Percentiles rank a stretch among this genome's conserved stretches.
Conservation (phyloP, 1,140 invertebrate species). For the Danaus melanippus region DNA sequence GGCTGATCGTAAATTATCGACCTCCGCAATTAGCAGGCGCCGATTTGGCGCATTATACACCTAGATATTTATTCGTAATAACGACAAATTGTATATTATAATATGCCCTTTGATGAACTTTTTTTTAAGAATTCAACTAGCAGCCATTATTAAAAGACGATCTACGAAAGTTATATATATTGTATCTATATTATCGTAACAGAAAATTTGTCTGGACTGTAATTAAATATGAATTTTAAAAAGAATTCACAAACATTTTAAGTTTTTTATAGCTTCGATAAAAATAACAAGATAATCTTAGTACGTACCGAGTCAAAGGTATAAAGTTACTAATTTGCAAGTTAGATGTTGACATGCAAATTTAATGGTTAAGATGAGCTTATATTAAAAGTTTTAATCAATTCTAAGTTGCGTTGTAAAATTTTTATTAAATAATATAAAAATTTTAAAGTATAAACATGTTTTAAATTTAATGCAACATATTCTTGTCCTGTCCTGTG, state of each 20-base stretch:
- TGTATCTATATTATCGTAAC: too few relatives aligned
- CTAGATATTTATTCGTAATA: not conserved
- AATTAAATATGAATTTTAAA: too few relatives aligned
- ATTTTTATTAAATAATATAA: constrained; percentile 38
- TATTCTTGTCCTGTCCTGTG: constrained; percentile 17
- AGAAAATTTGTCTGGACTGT: too few relatives aligned
- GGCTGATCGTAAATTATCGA: constrained; percentile 59
- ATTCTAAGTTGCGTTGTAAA: constrained; percentile 33
- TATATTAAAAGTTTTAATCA: constrained; percentile 38
- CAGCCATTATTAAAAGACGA: too few relatives aligned
- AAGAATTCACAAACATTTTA: too few relatives aligned
- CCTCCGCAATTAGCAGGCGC: constrained; percentile 67
- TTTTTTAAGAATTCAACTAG: constrained; percentile 8
- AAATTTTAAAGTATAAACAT: constrained; percentile 25
- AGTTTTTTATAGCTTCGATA: too few relatives aligned
- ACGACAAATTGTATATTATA: constrained; percentile 1
- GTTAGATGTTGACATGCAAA: constrained; percentile 43
- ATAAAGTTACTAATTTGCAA: constrained; percentile 45
- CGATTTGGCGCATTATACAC: constrained; percentile 58
- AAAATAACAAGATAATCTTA: constrained; percentile 7
- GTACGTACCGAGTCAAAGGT: constrained; percentile 11
- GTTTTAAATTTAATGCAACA: too few relatives aligned
- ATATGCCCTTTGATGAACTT: constrained; percentile 8
- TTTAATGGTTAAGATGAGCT: constrained; percentile 32
- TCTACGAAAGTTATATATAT: too few relatives aligned